These are phyloP conservation scores for Hylaeus anthracinus DNA, from an alignment of 1,140 invertebrate genomes.

Conservation along the genomic window DNA sequence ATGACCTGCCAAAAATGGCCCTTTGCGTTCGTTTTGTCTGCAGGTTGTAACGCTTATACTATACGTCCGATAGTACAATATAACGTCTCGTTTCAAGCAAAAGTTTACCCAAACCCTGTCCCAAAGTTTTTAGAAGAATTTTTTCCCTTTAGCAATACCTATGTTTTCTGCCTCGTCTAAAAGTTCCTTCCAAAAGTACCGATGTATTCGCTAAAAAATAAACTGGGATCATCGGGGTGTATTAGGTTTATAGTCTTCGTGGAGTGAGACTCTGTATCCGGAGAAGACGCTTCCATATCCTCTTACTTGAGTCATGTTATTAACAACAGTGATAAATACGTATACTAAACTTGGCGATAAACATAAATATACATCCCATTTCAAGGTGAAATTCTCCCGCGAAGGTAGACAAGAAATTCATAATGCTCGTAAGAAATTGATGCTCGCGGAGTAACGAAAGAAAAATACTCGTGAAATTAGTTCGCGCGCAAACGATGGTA, in stretches of 20 bases:
- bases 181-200: too few relatives aligned
- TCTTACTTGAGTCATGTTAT: slow-evolving; percentile 5
- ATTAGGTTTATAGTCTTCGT: neutral
- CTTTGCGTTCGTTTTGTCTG: slow-evolving; percentile 46
- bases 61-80: slow-evolving; percentile 46
- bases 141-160: too few relatives aligned
- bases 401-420: neutral
- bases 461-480: slow-evolving; percentile 26
- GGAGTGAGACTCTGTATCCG: neutral
- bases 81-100: slow-evolving; percentile 13
- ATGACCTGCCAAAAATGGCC: slow-evolving; percentile 48
- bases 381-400: neutral
- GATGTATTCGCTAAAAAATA: neutral
- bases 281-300: neutral
- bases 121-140: too few relatives aligned
- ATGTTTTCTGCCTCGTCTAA: too few relatives aligned
- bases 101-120: neutral
- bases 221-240: too few relatives aligned
- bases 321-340: slow-evolving; percentile 25
- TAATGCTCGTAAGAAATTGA: slow-evolving; percentile 13
- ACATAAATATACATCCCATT: slow-evolving; percentile 24
- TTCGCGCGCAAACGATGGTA: slow-evolving; percentile 4
- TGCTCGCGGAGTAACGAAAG: slow-evolving; percentile 16
- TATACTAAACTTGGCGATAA: slow-evolving; percentile 29
- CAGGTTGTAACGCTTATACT: slow-evolving; percentile 38